Evolutionary conservation across 2,797 vertebrate genomes (phyloP).

Genomic region (Falco novaeseelandiae): DNA sequence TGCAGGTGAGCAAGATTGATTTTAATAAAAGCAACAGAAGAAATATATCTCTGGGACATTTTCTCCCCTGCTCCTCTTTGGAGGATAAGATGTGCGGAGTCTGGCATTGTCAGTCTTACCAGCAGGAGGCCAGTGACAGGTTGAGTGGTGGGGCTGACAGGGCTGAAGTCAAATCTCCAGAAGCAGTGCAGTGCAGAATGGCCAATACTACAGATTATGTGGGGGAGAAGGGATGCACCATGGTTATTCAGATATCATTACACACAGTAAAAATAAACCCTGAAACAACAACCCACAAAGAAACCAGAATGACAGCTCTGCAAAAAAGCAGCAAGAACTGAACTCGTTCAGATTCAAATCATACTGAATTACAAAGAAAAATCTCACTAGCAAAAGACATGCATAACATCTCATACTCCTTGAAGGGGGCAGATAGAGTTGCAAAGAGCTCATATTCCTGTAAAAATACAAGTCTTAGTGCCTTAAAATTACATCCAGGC

Average conservation of each 20-base stretch:
- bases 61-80: neutral
- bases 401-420: neutral
- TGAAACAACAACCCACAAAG: neutral
- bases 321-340: neutral
- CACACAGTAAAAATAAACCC: neutral
- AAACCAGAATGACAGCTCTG: conserved; percentile 17
- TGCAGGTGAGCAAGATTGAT: conserved; percentile 70
- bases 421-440: neutral
- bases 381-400: neutral
- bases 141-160: conserved; percentile 52
- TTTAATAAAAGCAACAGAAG: conserved; percentile 69
- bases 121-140: conserved; percentile 56
- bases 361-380: conserved; percentile 34
- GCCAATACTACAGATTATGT: conserved; percentile 18
- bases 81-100: neutral
- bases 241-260: neutral
- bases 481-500: neutral
- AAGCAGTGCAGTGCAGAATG: neutral
- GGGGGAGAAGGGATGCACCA: neutral
- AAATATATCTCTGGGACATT: conserved; percentile 57
- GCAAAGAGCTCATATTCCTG: neutral
- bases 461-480: neutral
- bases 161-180: conserved; percentile 25
- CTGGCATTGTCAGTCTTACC: conserved; percentile 36
- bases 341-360: conserved; percentile 6